phyloP scores from a whole-genome alignment of 2,797 vertebrate species.

The Pipistrellus pygmaeus region DNA sequence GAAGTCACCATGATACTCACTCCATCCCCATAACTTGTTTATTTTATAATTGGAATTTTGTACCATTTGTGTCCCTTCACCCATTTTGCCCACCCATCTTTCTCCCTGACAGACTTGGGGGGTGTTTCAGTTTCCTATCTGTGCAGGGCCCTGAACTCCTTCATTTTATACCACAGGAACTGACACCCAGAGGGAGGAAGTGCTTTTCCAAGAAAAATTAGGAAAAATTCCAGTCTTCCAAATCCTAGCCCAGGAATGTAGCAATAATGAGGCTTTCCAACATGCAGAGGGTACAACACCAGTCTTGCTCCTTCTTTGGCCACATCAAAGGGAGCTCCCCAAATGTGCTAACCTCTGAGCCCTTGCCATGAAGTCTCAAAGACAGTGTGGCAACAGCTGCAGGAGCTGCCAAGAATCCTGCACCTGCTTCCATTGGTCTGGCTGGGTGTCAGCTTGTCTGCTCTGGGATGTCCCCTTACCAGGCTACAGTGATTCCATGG shows the following conservation, averaged over 20 bases:
- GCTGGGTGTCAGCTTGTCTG: neutral
- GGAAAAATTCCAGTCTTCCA: neutral
- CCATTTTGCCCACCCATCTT: neutral
- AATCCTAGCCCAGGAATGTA: neutral
- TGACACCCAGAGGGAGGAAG: neutral
- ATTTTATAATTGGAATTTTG: neutral
- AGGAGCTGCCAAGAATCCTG: neutral
- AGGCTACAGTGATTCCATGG: neutral
- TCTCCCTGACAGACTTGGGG: neutral
- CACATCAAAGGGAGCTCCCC: neutral
- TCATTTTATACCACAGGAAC: conserved; percentile 44
- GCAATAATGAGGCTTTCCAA: neutral
- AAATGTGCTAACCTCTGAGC: neutral
- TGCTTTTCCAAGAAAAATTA: neutral
- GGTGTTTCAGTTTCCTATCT: neutral
- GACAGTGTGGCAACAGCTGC: neutral
- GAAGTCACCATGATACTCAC: neutral
- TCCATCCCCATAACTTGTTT: neutral
- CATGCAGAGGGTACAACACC: neutral
- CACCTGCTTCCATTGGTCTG: neutral
- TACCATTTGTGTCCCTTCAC: neutral
- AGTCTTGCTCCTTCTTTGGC: neutral
- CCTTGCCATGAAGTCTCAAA: neutral
- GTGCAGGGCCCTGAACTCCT: neutral
- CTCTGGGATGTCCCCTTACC: neutral